Evolutionary conservation across 2,797 vertebrate species (phyloP).

Genomic region (Holocentrus rufus): DNA sequence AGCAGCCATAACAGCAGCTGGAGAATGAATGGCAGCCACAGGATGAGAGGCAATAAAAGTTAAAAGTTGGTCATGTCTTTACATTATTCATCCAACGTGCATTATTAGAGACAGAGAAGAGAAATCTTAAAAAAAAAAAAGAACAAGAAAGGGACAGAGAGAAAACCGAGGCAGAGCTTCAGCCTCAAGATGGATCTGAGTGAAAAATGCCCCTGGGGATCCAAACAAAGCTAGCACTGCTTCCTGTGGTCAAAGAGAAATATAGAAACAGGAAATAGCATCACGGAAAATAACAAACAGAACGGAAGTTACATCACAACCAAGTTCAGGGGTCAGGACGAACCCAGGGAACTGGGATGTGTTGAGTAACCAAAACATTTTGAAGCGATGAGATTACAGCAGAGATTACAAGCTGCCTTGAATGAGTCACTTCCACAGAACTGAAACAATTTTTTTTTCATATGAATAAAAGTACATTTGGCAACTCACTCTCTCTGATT

Average conservation of each 20-base stretch:
- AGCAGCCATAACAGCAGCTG: slow-evolving; percentile 46
- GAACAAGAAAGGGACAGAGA: slow-evolving; percentile 17
- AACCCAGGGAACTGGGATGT: slow-evolving; percentile 44
- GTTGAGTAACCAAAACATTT: slow-evolving; percentile 18
- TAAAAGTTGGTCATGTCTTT: background rate
- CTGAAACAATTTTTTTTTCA: no score
- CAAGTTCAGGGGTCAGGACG: slow-evolving; percentile 60
- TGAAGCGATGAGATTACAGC: slow-evolving; percentile 7
- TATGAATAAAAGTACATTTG: no score
- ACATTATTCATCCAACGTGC: background rate
- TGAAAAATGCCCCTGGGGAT: slow-evolving; percentile 62
- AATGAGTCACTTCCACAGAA: slow-evolving; percentile 1
- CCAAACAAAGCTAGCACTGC: slow-evolving; percentile 54
- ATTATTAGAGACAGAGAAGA: slow-evolving; percentile 6
- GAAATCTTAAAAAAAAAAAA: background rate
- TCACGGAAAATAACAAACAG: slow-evolving; percentile 75
- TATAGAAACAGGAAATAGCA: slow-evolving; percentile 75
- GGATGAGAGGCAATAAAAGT: background rate
- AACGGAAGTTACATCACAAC: slow-evolving; percentile 58
- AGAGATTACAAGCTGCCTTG: slow-evolving; percentile 2
- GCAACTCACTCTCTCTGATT: no score
- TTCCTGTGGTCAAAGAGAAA: slow-evolving; percentile 77
- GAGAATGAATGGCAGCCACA: slow-evolving; percentile 23
- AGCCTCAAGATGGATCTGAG: slow-evolving; percentile 59
- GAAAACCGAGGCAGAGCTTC: slow-evolving; percentile 26